These are phyloP conservation scores for Sinocyclocheilus rhinocerous DNA, from an alignment of 2,113 vertebrate genomes.

Conservation along the genomic window DNA sequence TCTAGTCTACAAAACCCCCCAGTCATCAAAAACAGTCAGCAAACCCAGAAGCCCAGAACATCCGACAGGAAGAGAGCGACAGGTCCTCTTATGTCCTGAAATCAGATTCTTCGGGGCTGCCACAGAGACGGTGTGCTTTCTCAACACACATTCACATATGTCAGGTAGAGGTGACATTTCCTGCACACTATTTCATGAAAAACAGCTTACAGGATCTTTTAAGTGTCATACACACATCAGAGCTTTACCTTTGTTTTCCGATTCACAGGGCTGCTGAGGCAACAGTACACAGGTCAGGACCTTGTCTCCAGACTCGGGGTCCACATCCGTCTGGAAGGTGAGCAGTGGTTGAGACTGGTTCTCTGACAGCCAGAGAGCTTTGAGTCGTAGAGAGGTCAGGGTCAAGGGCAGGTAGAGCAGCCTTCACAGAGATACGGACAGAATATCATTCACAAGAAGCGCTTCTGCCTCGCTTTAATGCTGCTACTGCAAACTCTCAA, in stretches of 20 bases:
- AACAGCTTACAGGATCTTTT: neutral
- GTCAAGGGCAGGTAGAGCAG: conserved; percentile 87
- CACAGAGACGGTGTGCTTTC: neutral
- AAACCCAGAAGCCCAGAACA: neutral
- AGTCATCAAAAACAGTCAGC: neutral
- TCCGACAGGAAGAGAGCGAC: neutral
- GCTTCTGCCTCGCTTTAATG: neutral
- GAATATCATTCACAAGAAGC: neutral
- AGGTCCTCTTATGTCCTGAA: neutral
- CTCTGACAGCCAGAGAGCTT: conserved; percentile 97
- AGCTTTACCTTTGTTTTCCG: conserved; percentile 80
- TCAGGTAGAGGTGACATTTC: neutral
- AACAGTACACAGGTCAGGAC: conserved; percentile 96
- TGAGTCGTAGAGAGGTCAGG: conserved; percentile 88
- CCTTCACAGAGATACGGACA: conserved; percentile 67
- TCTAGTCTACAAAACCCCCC: neutral
- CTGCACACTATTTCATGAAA: neutral
- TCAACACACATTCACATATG: neutral
- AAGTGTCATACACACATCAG: neutral
- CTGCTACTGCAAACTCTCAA: neutral
- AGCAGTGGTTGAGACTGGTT: conserved; percentile 98
- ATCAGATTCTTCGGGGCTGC: neutral
- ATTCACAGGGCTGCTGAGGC: conserved; percentile 89
- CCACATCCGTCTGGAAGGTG: conserved; percentile 92
- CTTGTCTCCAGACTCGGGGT: conserved; percentile 87